Percentiles rank a stretch among this genome's conserved stretches.
Conservation (phyloP, 2,888 invertebrate species). For the Melikaiella ostensackeni region DNA sequence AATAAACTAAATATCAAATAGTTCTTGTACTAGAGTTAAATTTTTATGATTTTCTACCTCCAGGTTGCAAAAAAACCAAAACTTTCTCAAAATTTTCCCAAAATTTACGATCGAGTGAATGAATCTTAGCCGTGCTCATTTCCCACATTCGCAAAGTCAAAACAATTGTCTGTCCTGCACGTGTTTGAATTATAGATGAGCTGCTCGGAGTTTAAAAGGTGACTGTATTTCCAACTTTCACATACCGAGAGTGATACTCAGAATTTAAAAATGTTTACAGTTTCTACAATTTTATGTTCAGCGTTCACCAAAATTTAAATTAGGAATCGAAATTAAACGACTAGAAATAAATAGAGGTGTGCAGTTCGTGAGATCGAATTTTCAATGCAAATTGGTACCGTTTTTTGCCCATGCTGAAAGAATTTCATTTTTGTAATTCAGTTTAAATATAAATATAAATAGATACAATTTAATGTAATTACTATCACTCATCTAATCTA, state of each 20-base stretch:
- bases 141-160: slow-evolving; percentile 29
- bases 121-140: slow-evolving; percentile 3
- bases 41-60: too few relatives aligned
- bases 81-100: neutral
- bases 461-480: too few relatives aligned
- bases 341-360: too few relatives aligned
- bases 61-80: too few relatives aligned
- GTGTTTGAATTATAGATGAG: slow-evolving; percentile 39
- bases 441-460: too few relatives aligned
- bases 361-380: too few relatives aligned
- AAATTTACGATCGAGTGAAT: neutral
- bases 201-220: slow-evolving; percentile 28
- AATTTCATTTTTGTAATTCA: too few relatives aligned
- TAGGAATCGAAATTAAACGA: neutral
- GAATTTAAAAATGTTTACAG: slow-evolving; percentile 28
- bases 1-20: too few relatives aligned
- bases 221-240: slow-evolving; percentile 32
- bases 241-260: slow-evolving; percentile 23
- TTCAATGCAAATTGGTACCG: too few relatives aligned
- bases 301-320: neutral
- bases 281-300: slow-evolving; percentile 7
- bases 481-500: too few relatives aligned
- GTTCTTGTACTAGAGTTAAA: too few relatives aligned
- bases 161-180: slow-evolving; percentile 29
- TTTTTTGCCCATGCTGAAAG: too few relatives aligned